Evolutionary conservation across 2,797 vertebrate genomes (phyloP).

Genomic region (Rhynchotus rufescens): DNA sequence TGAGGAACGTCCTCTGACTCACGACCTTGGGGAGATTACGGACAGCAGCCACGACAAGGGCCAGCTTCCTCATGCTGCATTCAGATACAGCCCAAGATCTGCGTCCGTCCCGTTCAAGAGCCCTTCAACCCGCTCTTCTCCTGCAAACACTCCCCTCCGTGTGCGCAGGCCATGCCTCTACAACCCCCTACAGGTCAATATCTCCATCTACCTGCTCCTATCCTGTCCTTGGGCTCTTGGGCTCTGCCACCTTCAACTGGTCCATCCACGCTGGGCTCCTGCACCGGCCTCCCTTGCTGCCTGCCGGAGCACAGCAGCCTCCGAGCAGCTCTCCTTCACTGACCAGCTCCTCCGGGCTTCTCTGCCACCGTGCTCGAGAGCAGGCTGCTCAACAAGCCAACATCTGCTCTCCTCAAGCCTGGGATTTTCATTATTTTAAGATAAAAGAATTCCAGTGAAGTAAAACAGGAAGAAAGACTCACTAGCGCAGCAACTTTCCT

Average conservation of each 20-base stretch:
- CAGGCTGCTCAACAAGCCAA: background rate
- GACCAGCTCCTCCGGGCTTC: background rate
- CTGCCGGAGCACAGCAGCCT: background rate
- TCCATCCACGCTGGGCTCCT: background rate
- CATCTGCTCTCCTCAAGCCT: background rate
- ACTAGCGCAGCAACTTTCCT: background rate
- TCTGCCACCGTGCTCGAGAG: background rate
- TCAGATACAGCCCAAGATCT: background rate
- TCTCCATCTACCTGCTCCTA: background rate
- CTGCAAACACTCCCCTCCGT: background rate
- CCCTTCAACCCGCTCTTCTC: background rate
- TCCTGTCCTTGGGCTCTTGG: background rate
- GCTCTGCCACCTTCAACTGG: background rate
- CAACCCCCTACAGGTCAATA: background rate
- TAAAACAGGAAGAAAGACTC: background rate
- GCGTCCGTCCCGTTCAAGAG: rapidly evolving
- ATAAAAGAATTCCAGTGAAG: background rate
- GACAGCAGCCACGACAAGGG: background rate
- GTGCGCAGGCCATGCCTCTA: background rate
- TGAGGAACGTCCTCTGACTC: background rate
- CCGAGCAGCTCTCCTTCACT: background rate
- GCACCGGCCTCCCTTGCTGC: background rate
- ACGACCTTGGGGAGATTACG: background rate
- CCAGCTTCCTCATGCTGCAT: background rate
- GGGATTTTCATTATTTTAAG: background rate